Base-by-base conservation (phyloP, 1,140 invertebrate genomes). In the Drosophila paulistorum region DNA sequence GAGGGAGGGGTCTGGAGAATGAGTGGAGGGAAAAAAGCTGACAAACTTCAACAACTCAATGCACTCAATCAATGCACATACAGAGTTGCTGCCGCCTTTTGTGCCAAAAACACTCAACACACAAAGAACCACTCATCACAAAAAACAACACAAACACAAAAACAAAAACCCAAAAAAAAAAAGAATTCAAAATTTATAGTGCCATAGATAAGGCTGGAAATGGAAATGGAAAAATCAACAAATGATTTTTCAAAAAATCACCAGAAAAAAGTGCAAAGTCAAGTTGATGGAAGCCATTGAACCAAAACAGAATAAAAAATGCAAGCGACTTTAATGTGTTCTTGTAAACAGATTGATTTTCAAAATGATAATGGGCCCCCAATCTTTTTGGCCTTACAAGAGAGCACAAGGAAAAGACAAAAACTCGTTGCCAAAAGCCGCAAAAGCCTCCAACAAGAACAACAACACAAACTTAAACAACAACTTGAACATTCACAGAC, bases 321-420 rank as follows among this genome's bases (percentile, higher is more conserved):
- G 65, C 71, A 74, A 51, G 45, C 17, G 45, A 65, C 60, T 66
- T 77, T 71, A 64, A 77, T 61, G 81, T 77, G 39, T 59, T 14
- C 74, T 79, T 89, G 84, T 89, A 90, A 90, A 89, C 84, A 89
- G 85, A 89, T 89, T 89, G 84, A 89, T 89, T 84, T 89, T 81
- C 60, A 81, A 89, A 87, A 87, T 87, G 84, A 87, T 87, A 87
- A 87, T 87, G 73, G 68, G 67, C 7, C 58, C 33, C 57, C 11
- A 30, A 30, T 30, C 55, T 13, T 13, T 2, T 39, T 30, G 30
- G 30, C 30, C 5, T 6, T 30, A 26, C 23, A 26, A 30, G 30
- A 30, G 30, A 30, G 6, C 6, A 30, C 5, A 11, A 58, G 17
- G 35, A 10, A 33, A 11, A 26, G 23, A 64, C 30, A 54, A 64